Conservation (phyloP, 2,797 vertebrate species). For the Xiphophorus birchmanni region DNA sequence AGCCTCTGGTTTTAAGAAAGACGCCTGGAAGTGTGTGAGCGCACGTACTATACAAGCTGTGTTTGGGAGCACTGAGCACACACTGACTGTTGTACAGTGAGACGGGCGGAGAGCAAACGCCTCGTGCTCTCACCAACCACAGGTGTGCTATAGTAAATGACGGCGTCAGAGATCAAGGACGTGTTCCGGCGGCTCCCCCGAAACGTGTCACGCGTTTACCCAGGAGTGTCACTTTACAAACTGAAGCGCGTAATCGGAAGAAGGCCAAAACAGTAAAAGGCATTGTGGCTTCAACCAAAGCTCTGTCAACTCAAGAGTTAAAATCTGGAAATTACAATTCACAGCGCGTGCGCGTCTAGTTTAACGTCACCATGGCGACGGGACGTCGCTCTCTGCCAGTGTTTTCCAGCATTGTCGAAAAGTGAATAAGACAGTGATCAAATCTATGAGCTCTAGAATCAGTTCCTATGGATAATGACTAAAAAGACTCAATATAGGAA, state of each 20-base stretch:
- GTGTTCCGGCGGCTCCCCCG: neutral
- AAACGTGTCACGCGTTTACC: conserved; percentile 31
- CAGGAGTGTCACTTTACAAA: neutral
- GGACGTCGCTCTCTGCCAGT: conserved; percentile 21
- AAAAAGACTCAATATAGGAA: neutral
- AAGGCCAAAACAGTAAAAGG: neutral
- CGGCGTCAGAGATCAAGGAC: conserved; percentile 5
- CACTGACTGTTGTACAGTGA: conserved; percentile 49
- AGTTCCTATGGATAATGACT: neutral
- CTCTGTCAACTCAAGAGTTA: neutral
- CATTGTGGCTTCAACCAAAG: conserved; percentile 1
- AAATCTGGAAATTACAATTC: conserved; percentile 46
- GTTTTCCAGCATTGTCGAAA: neutral
- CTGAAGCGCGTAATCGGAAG: neutral
- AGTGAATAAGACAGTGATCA: neutral
- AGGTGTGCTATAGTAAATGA: conserved; percentile 4
- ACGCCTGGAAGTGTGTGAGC: conserved; percentile 28
- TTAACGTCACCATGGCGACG: conserved; percentile 48
- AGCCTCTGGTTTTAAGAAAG: conserved; percentile 28
- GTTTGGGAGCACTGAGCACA: conserved; percentile 55
- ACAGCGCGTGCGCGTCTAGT: conserved; percentile 13
- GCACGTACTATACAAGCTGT: conserved; percentile 49
- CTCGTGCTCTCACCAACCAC: conserved; percentile 31
- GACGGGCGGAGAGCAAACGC: conserved; percentile 9
- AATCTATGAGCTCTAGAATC: neutral